These are phyloP conservation scores for Ictalurus furcatus DNA, from an alignment of 2,113 vertebrate genomes.

Conservation along the genomic window DNA sequence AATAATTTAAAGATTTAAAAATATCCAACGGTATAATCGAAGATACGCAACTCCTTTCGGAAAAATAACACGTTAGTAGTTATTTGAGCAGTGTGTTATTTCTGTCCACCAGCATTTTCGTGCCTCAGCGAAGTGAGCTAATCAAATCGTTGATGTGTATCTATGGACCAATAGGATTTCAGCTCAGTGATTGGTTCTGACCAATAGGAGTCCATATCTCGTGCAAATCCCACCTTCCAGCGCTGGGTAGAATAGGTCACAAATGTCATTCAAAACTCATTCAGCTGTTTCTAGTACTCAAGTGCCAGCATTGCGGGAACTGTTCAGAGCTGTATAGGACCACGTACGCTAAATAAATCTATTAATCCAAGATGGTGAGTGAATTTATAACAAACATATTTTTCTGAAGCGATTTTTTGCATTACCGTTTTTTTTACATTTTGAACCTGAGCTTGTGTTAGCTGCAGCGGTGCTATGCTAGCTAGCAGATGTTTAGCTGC, in stretches of 20 bases:
- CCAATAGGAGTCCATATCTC: slow-evolving; percentile 36
- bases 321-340: slow-evolving; percentile 18
- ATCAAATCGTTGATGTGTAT: slow-evolving; percentile 3
- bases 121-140: slow-evolving; percentile 5
- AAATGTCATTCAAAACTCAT: slow-evolving; percentile 52
- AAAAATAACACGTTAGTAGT: background rate
- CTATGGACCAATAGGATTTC: slow-evolving; percentile 27
- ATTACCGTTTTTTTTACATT: background rate
- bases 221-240: slow-evolving; percentile 11
- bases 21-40: background rate
- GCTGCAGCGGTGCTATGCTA: slow-evolving; percentile 1
- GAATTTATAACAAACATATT: background rate
- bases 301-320: background rate
- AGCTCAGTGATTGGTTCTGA: background rate
- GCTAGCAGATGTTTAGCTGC: slow-evolving; percentile 7
- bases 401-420: background rate
- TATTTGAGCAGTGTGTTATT: slow-evolving; percentile 18
- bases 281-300: slow-evolving; percentile 50
- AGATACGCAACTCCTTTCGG: background rate
- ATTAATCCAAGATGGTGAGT: slow-evolving; percentile 49
- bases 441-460: background rate
- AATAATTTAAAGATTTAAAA: background rate
- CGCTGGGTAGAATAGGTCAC: background rate
- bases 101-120: slow-evolving; percentile 15
- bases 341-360: slow-evolving; percentile 1